Evolutionary conservation across 2,888 invertebrate species (phyloP).

Genomic region (Ectemnius continuus): DNA sequence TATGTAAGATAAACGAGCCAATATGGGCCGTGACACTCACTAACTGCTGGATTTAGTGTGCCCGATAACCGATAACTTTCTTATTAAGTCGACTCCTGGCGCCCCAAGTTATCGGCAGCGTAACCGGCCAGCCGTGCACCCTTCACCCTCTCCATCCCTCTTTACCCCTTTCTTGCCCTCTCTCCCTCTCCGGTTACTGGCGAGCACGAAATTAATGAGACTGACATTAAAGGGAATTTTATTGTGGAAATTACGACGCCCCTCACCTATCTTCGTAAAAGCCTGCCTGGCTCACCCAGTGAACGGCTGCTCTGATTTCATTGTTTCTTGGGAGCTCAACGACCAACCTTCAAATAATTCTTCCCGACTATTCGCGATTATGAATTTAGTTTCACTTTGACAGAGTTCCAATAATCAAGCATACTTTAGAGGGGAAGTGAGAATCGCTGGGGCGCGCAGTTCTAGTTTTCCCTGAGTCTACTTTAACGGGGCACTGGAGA

Average conservation of each 20-base stretch:
- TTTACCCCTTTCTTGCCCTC: constrained; percentile 26
- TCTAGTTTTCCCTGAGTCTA: too few species aligned
- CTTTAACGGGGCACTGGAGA: background rate
- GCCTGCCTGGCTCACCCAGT: too few species aligned
- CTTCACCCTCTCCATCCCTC: constrained; percentile 9
- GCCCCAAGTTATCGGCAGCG: constrained; percentile 50
- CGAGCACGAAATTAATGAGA: too few species aligned
- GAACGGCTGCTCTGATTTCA: too few species aligned
- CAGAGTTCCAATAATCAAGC: too few species aligned
- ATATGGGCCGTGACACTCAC: constrained; percentile 70
- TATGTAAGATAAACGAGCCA: constrained; percentile 73
- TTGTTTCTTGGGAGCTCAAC: too few species aligned
- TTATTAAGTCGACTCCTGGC: constrained; percentile 62
- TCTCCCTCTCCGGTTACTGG: too few species aligned
- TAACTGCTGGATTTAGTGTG: constrained; percentile 71
- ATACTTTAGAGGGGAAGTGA: too few species aligned
- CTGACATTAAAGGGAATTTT: constrained; percentile 11
- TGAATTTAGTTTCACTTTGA: too few species aligned
- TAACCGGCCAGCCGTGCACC: constrained; percentile 28
- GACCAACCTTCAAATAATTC: too few species aligned
- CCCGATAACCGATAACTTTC: constrained; percentile 72
- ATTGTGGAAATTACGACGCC: background rate
- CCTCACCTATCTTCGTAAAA: background rate
- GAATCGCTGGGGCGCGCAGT: too few species aligned
- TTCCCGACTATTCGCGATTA: too few species aligned